Percentiles rank a stretch among this genome's conserved stretches.
Evolutionary conservation across 2,888 invertebrate genomes (phyloP).

Genomic region (Eupithecia exiguata): DNA sequence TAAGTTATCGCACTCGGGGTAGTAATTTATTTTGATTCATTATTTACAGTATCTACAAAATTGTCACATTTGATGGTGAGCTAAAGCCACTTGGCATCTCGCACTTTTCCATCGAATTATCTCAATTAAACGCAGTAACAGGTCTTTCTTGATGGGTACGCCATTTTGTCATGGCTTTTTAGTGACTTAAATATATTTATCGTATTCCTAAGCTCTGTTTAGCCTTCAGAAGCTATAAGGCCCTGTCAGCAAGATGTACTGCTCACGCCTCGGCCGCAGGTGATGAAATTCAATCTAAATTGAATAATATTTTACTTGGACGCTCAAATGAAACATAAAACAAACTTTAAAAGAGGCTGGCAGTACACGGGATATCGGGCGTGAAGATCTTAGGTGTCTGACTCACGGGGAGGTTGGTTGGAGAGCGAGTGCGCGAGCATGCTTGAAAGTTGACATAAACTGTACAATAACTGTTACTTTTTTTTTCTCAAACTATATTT

Average conservation of each 20-base stretch:
- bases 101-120: too few species aligned
- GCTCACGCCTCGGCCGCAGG: conserved; percentile 58
- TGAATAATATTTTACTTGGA: conserved; percentile 66
- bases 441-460: conserved; percentile 6
- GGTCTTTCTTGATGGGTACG: too few species aligned
- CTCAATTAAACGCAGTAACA: too few species aligned
- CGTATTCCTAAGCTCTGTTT: neutral
- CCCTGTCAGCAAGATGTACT: conserved; percentile 54
- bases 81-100: too few species aligned
- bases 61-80: too few species aligned
- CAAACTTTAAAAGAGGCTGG: conserved; percentile 67
- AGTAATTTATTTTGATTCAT: too few species aligned
- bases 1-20: too few species aligned
- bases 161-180: too few species aligned
- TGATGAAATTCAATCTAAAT: conserved; percentile 75
- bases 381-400: conserved; percentile 58
- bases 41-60: too few species aligned
- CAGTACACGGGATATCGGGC: conserved; percentile 63
- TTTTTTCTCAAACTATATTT: too few species aligned
- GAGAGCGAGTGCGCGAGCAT: conserved; percentile 9
- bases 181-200: neutral
- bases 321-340: conserved; percentile 72
- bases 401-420: conserved; percentile 52
- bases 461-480: too few species aligned
- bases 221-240: conserved; percentile 32